Conservation (phyloP, 2,113 vertebrate species). For the Amazona vittata region DNA sequence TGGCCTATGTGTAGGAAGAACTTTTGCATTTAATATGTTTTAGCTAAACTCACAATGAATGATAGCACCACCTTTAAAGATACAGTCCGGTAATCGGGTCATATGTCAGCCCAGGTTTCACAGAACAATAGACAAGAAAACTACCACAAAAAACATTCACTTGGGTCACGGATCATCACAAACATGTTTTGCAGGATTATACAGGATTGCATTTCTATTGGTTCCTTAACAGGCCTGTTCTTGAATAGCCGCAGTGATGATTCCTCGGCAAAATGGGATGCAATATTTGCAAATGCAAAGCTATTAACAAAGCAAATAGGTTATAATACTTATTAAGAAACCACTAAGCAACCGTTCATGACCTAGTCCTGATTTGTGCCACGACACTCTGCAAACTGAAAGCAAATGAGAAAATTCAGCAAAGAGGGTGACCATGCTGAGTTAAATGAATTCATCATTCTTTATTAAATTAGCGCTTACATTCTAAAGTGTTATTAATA, state of each 20-base stretch:
- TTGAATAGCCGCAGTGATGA: background rate
- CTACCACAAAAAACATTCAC: background rate
- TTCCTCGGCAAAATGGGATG: background rate
- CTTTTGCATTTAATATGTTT: background rate
- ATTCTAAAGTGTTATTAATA: slow-evolving; percentile 30
- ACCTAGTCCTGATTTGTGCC: slow-evolving; percentile 17
- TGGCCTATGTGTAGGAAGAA: background rate
- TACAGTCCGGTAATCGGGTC: background rate
- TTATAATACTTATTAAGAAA: slow-evolving; percentile 50
- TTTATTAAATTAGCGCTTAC: slow-evolving; percentile 46
- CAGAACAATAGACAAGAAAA: background rate
- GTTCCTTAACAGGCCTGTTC: background rate
- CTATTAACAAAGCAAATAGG: slow-evolving; percentile 48
- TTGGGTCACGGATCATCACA: background rate
- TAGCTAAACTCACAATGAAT: background rate
- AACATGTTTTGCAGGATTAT: background rate
- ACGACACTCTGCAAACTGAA: background rate
- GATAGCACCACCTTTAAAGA: background rate
- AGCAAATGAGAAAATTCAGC: slow-evolving; percentile 15
- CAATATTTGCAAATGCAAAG: slow-evolving; percentile 16
- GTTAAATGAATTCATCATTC: background rate
- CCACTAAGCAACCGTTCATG: background rate
- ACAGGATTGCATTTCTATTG: background rate
- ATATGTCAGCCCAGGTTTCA: background rate
- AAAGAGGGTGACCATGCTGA: background rate